phyloP scores from a whole-genome alignment of 1,140 invertebrate genomes.

The Bombus soroeensis region DNA sequence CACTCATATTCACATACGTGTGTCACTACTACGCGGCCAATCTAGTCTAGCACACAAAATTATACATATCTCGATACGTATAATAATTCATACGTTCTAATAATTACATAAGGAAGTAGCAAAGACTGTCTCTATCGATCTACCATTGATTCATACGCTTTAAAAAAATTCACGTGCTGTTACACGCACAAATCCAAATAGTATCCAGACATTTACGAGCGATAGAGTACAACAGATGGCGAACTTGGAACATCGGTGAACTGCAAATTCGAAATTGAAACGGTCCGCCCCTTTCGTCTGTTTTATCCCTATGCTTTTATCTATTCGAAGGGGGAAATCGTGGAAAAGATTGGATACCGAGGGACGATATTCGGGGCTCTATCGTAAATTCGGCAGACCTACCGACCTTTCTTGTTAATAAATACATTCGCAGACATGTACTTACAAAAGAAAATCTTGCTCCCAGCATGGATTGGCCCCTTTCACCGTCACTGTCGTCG shows the following conservation, averaged over 20 bases:
- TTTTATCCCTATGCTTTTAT: neutral
- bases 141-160: too few species aligned
- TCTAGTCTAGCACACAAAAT: too few species aligned
- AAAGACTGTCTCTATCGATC: too few species aligned
- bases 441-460: conserved; percentile 99
- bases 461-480: conserved; percentile 98
- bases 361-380: neutral
- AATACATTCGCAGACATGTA: conserved; percentile 71
- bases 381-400: neutral
- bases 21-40: too few species aligned
- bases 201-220: neutral
- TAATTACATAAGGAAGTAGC: too few species aligned
- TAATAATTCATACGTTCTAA: too few species aligned
- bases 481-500: conserved; percentile 97
- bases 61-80: too few species aligned
- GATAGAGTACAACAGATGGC: neutral
- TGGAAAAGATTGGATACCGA: neutral
- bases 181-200: neutral
- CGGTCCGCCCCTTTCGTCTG: too few species aligned
- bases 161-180: neutral
- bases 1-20: too few species aligned
- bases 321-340: neutral
- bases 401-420: neutral
- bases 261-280: conserved; percentile 15
- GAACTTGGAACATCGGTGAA: neutral